Evolutionary conservation across 2,797 vertebrate species (phyloP).

Genomic region (Trematomus bernacchii): DNA sequence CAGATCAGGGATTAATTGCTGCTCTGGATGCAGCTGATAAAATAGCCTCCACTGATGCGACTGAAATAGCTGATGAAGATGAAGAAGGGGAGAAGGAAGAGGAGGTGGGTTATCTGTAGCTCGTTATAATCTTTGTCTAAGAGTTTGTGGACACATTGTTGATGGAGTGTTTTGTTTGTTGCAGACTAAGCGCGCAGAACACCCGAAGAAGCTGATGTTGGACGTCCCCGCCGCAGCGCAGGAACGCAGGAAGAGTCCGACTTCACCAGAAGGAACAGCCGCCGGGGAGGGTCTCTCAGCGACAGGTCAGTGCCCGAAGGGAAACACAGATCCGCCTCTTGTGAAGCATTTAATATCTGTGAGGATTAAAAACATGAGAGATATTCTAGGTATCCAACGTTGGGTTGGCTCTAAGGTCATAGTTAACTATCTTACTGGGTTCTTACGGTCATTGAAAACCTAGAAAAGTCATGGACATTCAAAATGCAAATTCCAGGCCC

Average conservation of each 20-base stretch:
- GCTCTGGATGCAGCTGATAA: conserved; percentile 90
- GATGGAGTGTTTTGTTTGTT: not conserved
- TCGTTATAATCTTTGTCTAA: accelerated
- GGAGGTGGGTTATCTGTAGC: conserved; percentile 54
- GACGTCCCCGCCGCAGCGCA: conserved; percentile 56
- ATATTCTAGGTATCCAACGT: too few species aligned
- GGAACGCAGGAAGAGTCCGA: conserved; percentile 53
- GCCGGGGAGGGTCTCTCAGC: conserved; percentile 65
- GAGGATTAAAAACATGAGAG: not conserved
- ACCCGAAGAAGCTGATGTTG: conserved; percentile 71
- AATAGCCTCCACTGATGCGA: conserved; percentile 81
- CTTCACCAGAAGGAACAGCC: conserved; percentile 71
- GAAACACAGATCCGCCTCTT: not conserved
- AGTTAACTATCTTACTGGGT: too few species aligned
- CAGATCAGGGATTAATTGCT: conserved; percentile 84
- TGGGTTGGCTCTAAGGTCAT: not conserved
- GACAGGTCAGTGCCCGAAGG: conserved; percentile 65
- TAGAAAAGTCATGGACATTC: too few species aligned
- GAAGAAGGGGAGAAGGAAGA: conserved; percentile 78
- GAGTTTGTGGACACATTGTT: not conserved
- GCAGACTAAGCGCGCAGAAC: conserved; percentile 64
- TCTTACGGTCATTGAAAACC: too few species aligned
- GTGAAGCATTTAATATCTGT: not conserved
- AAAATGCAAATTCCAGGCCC: too few species aligned
- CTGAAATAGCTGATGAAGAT: conserved; percentile 80